Percentiles rank a stretch among this genome's conserved stretches.
Evolutionary conservation across 1,140 invertebrate genomes (phyloP).

Genomic region (Semibalanus balanoides): DNA sequence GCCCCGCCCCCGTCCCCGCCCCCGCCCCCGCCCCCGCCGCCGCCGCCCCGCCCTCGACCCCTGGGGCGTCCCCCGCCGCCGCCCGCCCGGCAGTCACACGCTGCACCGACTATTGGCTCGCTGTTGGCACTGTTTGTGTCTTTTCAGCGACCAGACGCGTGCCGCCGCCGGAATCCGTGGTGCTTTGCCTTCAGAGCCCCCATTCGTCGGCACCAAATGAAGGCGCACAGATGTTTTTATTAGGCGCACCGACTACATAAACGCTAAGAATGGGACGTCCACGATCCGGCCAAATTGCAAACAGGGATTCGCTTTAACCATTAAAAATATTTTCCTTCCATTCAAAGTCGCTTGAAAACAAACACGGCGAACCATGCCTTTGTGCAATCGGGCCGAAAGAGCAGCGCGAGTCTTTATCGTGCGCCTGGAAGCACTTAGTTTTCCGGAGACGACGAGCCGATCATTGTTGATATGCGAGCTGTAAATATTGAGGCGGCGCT

Average conservation of each 20-base stretch:
- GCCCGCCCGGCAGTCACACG: neutral
- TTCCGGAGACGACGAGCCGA: neutral
- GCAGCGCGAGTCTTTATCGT: neutral
- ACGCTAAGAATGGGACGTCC: neutral
- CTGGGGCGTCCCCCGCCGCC: no score
- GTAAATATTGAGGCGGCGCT: neutral
- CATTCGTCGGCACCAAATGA: neutral
- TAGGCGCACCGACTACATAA: neutral
- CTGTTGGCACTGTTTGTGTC: neutral
- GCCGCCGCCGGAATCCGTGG: neutral
- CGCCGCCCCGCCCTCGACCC: no score
- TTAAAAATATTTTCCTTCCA: neutral
- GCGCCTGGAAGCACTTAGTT: neutral
- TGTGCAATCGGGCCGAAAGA: neutral
- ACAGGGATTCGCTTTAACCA: slow-evolving; percentile 1
- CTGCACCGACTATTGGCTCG: neutral
- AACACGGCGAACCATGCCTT: neutral
- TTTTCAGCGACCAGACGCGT: neutral
- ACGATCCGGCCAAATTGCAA: neutral
- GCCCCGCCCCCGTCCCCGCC: no score
- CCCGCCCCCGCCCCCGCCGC: no score
- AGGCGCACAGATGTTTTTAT: neutral
- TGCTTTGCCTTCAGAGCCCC: neutral
- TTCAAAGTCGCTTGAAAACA: neutral
- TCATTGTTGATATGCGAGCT: neutral